Evolutionary conservation across 2,888 invertebrate genomes (phyloP).

Genomic region (Pheosia gnoma): DNA sequence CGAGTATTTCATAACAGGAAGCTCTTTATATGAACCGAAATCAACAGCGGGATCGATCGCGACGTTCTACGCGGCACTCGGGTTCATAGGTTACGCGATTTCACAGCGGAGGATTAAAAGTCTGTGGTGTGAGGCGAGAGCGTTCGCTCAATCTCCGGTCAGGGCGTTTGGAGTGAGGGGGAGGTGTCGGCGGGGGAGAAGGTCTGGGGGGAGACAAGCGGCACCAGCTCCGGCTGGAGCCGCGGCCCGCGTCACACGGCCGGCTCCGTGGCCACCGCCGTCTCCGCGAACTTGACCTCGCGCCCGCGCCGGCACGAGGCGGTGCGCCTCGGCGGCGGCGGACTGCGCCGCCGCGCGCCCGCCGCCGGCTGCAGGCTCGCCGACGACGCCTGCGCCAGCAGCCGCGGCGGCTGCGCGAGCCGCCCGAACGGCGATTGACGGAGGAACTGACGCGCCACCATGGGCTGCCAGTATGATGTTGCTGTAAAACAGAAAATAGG

Average conservation of each 20-base stretch:
- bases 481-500: constrained; percentile 42
- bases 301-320: constrained; percentile 77
- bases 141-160: constrained; percentile 64
- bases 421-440: constrained; percentile 86
- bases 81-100: constrained; percentile 1
- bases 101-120: constrained; percentile 52
- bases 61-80: neutral
- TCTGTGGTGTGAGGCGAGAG: constrained; percentile 65
- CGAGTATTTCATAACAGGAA: constrained; percentile 48
- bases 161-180: constrained; percentile 51
- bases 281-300: constrained; percentile 82
- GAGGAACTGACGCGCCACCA: constrained; percentile 89
- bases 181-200: constrained; percentile 47
- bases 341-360: constrained; percentile 59
- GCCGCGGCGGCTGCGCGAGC: constrained; percentile 56
- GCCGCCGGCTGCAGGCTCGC: constrained; percentile 73
- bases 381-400: constrained; percentile 73
- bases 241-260: constrained; percentile 81
- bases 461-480: constrained; percentile 86
- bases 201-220: constrained; percentile 63
- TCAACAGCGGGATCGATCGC: constrained; percentile 16
- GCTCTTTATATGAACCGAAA: constrained; percentile 46
- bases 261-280: constrained; percentile 56
- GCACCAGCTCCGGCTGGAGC: constrained; percentile 82
- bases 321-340: constrained; percentile 71